Base-by-base conservation (phyloP, 2,113 vertebrate species). In the Varanus komodoensis region DNA sequence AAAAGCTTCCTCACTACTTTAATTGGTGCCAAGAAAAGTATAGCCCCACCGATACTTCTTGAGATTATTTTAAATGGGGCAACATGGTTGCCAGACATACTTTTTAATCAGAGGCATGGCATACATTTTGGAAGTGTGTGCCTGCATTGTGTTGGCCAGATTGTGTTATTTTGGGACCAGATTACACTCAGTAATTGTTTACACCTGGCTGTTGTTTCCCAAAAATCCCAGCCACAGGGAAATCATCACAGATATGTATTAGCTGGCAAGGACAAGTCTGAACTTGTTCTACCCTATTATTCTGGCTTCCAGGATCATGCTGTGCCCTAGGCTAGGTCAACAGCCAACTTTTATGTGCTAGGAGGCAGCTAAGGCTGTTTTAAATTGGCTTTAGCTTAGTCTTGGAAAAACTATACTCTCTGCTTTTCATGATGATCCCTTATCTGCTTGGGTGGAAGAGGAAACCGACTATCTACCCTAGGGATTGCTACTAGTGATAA, bases 241-340 rank as follows among this genome's bases (percentile, higher is more conserved):
- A 88, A 82, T 71, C 50, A 88, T 69, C 50, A 68, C 50, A 83
- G 34, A 29, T 64, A 54, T 74, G 52, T 75, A 61, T 83, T 74
- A 82, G 15, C 48, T 75, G 34, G 17, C 80, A 74, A 48, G 15
- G 27, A 83, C 38, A 89, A 83, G 80, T 38, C 69, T 74, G 69
- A 68, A 75, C 74, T 87, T 67, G 34, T 19, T 50, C 27, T 38
- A 15, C 68, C 52, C 69, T 73, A 29, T 82, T 80, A 52, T 52
- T 54, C 87, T 44, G 11, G 4, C n/a, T 87, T 67, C 38, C 61
- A 79, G 61, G 61, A 68, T 87, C 64, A 54, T 87, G 27, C 34
- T 80, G 61, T 80, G 77, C 77, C 75, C 32, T 32, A 82, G 79
- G 23, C 68, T 44, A 68, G 7, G 69, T 75, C 38, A 75, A 25